Conservation (phyloP, 1,140 invertebrate genomes). For the Zaprionus ghesquierei region DNA sequence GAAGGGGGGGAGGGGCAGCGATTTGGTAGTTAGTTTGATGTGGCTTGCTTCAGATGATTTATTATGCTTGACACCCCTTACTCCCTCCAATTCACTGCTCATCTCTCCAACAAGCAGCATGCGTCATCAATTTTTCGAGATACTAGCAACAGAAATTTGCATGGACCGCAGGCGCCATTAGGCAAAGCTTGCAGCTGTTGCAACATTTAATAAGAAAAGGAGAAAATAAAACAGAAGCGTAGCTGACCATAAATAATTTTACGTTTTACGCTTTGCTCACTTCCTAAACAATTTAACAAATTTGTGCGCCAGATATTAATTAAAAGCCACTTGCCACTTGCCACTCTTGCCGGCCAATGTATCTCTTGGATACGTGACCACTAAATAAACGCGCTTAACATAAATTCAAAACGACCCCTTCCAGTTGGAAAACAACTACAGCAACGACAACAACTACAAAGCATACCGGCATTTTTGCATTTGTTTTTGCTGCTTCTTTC, state of each 20-base stretch:
- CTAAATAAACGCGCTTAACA: conserved; percentile 77
- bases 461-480: conserved; percentile 19
- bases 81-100: background rate
- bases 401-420: conserved; percentile 60
- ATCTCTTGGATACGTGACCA: conserved; percentile 57
- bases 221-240: no score
- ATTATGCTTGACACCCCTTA: conserved; percentile 37
- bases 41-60: conserved; percentile 63
- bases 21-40: conserved; percentile 45
- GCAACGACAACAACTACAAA: conserved; percentile 19
- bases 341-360: conserved; percentile 8
- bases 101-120: conserved; percentile 29
- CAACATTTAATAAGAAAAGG: conserved; percentile 60
- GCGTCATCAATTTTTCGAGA: conserved; percentile 75
- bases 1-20: background rate
- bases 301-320: conserved; percentile 65
- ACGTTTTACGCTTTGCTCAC: conserved; percentile 30
- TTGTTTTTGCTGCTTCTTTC: conserved; percentile 5
- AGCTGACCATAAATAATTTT: conserved; percentile 59
- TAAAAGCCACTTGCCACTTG: conserved; percentile 53
- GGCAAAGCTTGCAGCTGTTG: conserved; percentile 50
- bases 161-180: conserved; percentile 63
- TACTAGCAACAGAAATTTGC: conserved; percentile 57
- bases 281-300: conserved; percentile 66
- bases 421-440: conserved; percentile 3